Conservation (phyloP, 2,797 vertebrate species). For the Halcyon chelicuti region DNA sequence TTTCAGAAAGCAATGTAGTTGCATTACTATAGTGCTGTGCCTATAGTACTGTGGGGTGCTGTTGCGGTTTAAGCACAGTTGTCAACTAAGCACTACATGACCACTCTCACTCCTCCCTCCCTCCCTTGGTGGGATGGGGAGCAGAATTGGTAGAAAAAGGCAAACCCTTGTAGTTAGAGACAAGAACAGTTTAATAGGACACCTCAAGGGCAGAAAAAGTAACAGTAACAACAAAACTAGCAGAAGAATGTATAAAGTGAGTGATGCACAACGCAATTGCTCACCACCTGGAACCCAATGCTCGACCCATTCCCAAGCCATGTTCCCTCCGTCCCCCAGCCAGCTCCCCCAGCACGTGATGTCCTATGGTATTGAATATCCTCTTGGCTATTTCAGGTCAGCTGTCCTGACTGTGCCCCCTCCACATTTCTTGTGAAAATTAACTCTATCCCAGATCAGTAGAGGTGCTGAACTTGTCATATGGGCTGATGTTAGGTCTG, state of each 20-base stretch:
- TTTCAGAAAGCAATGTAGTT: not conserved
- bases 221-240: not conserved
- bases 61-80: not conserved
- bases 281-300: not conserved
- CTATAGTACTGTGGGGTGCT: not conserved
- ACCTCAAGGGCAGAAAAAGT: not conserved
- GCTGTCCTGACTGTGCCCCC: not conserved
- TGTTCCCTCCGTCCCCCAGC: not conserved
- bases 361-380: not conserved
- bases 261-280: not conserved
- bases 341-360: not conserved
- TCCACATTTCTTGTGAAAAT: not conserved
- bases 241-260: not conserved
- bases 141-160: not conserved
- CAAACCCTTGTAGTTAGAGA: not conserved
- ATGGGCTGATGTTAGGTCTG: fast-evolving
- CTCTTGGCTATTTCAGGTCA: not conserved
- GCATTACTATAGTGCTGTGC: not conserved
- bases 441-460: not conserved
- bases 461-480: not conserved
- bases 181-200: not conserved
- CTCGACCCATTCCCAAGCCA: not conserved
- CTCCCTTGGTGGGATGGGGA: not conserved
- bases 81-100: too few species aligned
- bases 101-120: not conserved